Evolutionary conservation across 2,113 vertebrate species (phyloP), one percentile per base, ranked within the genome.

Genomic region (Brachypteracias leptosomus): DNA sequence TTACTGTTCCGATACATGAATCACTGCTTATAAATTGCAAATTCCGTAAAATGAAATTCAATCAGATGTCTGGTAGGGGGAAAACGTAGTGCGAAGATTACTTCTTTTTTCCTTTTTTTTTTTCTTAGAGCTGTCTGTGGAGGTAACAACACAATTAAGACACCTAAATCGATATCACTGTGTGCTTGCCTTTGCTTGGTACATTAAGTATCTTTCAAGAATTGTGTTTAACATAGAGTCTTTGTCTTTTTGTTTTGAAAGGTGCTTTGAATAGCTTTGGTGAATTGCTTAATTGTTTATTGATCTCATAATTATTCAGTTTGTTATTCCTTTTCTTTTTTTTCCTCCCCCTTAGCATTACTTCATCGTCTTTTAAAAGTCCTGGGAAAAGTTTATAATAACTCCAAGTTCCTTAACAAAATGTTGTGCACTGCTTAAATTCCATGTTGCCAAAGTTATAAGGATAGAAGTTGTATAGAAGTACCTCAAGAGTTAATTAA

Each of bases 21-120:
- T 75, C 46, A 73, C 8, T 58, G 58, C 31, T 63, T 78, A 35
- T 28, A 84, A 77, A 58, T 40, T 5, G 1, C 9, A 72, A 72
- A 66, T 65, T 54, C 65, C 40, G n/a, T 79, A 35, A 55, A 75
- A 54, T 8, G 8, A 87, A 65, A 75, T 88, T 71, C 29, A 76
- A 2, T n/a, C 0, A 1, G 22, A 36, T 2, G 4, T 62, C 36
- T 72, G 10, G 35, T 44, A 57, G 16, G 16, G 19, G 5, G 55
- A 58, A 91, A 72, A 55, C 0, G 0, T 10, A 59, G 20, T 40
- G 9, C 16, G 66, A 40, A 21, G 0, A 6, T 68, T 57, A 8
- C 12, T 52, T 46, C 31, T 55, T 79, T 26, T 28, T 16, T 3
- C 16, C 59, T 13, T 3, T 57, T 28, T 38, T 28, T 7, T 8